Evolutionary conservation across 1,140 invertebrate genomes (phyloP).

Genomic region (Ephestia elutella): DNA sequence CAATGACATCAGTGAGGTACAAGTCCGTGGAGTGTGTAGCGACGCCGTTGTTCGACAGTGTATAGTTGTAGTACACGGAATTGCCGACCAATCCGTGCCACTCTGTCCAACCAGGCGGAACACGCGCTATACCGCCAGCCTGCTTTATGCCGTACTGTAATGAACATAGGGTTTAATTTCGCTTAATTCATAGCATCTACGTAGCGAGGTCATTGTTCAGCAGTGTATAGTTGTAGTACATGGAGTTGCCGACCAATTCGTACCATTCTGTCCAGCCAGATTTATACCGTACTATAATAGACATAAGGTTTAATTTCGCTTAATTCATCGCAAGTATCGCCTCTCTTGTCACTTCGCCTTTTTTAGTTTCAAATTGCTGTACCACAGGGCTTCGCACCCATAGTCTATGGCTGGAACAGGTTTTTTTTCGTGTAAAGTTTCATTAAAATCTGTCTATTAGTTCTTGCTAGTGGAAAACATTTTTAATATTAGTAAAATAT

Average conservation of each 20-base stretch:
- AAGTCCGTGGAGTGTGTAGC: constrained; percentile 77
- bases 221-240: constrained; percentile 91
- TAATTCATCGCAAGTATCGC: constrained; percentile 9
- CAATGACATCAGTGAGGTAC: constrained; percentile 91
- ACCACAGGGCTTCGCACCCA: too few relatives aligned
- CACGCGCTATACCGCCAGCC: constrained; percentile 77
- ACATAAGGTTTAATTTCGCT: background rate
- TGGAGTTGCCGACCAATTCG: constrained; percentile 88
- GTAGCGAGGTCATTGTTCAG: constrained; percentile 71
- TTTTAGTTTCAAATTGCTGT: too few relatives aligned
- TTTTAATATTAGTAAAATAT: too few relatives aligned
- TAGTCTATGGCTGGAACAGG: too few relatives aligned
- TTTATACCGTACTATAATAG: constrained; percentile 78
- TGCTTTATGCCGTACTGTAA: constrained; percentile 78
- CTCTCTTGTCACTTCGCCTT: too few relatives aligned
- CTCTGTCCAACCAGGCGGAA: constrained; percentile 88
- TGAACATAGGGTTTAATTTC: background rate
- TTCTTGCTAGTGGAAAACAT: too few relatives aligned
- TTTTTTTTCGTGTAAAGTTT: too few relatives aligned
- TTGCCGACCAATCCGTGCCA: constrained; percentile 89
- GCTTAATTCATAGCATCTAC: constrained; percentile 3
- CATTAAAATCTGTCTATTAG: too few relatives aligned
- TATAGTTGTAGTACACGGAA: constrained; percentile 92
- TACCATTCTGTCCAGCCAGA: constrained; percentile 88
- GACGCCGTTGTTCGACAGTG: constrained; percentile 87